These are phyloP conservation scores for Noctua fimbriata DNA, from an alignment of 2,888 invertebrate species.

Conservation along the genomic window DNA sequence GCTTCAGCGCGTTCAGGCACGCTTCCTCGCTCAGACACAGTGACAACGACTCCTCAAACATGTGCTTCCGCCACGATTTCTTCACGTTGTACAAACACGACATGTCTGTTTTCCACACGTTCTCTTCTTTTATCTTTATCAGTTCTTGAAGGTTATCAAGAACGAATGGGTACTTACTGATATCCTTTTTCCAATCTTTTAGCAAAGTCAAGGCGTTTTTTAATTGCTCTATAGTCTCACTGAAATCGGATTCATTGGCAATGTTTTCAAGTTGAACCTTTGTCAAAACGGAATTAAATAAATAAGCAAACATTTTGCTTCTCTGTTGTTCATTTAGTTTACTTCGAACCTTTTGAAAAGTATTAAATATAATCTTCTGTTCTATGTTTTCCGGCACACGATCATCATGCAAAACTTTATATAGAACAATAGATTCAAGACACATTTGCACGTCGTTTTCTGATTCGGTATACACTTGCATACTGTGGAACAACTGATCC, in stretches of 20 bases:
- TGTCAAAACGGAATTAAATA: conserved; percentile 66
- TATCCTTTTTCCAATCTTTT: conserved; percentile 77
- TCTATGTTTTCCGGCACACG: conserved; percentile 77
- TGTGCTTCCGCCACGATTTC: conserved; percentile 77
- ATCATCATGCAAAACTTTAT: conserved; percentile 75
- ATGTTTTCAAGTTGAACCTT: conserved; percentile 66
- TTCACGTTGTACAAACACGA: conserved; percentile 73
- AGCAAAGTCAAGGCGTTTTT: conserved; percentile 70
- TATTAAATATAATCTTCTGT: conserved; percentile 75
- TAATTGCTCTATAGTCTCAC: conserved; percentile 61
- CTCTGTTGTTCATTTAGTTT: conserved; percentile 74
- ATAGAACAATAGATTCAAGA: conserved; percentile 76
- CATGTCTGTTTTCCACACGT: conserved; percentile 68
- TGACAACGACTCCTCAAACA: conserved; percentile 80
- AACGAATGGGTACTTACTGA: conserved; percentile 70
- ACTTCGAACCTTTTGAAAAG: conserved; percentile 68
- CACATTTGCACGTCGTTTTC: conserved; percentile 72
- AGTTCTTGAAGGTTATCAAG: conserved; percentile 74
- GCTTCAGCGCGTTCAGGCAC: conserved; percentile 82
- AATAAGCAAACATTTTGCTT: conserved; percentile 76
- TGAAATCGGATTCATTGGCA: conserved; percentile 69
- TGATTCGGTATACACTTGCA: conserved; percentile 81
- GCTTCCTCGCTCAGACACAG: conserved; percentile 72
- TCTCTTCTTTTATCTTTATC: conserved; percentile 69
- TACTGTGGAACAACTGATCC: conserved; percentile 80